Conservation (phyloP, 2,113 vertebrate genomes). For the Hystrix cristata region DNA sequence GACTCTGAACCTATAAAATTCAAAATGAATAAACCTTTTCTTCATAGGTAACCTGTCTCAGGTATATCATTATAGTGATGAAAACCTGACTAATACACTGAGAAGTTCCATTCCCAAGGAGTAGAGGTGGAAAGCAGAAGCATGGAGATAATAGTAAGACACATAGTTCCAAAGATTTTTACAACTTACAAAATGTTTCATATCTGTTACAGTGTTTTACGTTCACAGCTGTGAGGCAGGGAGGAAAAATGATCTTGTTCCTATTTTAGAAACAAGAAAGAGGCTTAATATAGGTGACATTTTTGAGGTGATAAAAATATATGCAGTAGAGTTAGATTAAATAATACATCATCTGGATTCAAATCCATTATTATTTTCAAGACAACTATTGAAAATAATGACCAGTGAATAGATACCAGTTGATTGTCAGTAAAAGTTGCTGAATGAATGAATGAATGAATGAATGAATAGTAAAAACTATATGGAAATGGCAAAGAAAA, state of each 20-base stretch:
- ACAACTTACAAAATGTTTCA: neutral
- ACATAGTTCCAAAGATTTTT: neutral
- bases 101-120: neutral
- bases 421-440: neutral
- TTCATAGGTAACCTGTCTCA: neutral
- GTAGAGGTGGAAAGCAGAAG: neutral
- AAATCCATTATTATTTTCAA: neutral
- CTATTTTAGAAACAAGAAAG: neutral
- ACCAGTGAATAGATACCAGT: neutral
- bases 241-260: neutral
- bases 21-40: neutral
- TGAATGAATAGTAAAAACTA: neutral
- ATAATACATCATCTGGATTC: neutral
- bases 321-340: neutral
- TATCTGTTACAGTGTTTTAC: neutral
- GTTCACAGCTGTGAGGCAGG: neutral
- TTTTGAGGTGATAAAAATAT: neutral
- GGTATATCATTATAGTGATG: neutral
- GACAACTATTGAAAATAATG: neutral
- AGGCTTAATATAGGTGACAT: neutral
- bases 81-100: neutral
- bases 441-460: neutral
- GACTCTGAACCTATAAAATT: neutral
- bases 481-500: neutral
- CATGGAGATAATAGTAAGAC: neutral